These are phyloP conservation scores for Sceliomorpha sp. DNA, from an alignment of 2,888 invertebrate species.

Conservation along the genomic window DNA sequence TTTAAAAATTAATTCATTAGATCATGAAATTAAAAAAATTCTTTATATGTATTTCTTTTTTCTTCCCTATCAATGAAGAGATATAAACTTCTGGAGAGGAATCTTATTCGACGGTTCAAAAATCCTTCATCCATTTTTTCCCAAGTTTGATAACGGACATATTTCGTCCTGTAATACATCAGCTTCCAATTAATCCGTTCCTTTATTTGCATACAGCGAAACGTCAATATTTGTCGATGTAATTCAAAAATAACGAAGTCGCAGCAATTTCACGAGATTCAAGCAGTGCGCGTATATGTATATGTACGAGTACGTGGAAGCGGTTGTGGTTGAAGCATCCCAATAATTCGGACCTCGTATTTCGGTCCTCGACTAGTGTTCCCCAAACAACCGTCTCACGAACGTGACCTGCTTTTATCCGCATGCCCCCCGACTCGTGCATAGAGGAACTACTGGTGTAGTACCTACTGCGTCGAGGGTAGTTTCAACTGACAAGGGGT, in stretches of 20 bases:
- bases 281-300: not conserved
- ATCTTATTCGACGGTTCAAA: too few relatives aligned
- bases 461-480: slow-evolving; percentile 25
- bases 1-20: too few relatives aligned
- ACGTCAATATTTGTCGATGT: not conserved
- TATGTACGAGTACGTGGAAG: slow-evolving; percentile 37
- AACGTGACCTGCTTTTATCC: slow-evolving; percentile 48
- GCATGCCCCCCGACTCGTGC: slow-evolving; percentile 18
- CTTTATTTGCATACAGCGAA: too few relatives aligned
- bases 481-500: slow-evolving; percentile 10
- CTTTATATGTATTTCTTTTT: too few relatives aligned
- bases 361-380: slow-evolving; percentile 55
- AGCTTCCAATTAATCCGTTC: too few relatives aligned
- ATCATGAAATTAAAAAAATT: too few relatives aligned
- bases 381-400: slow-evolving; percentile 35
- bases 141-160: too few relatives aligned
- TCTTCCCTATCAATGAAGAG: too few relatives aligned
- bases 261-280: slow-evolving; percentile 1
- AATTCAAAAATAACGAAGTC: slow-evolving; percentile 4
- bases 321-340: slow-evolving; percentile 53
- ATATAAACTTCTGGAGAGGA: too few relatives aligned
- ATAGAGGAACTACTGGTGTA: slow-evolving; percentile 21
- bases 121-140: too few relatives aligned
- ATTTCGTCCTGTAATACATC: too few relatives aligned
- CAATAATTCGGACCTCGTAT: slow-evolving; percentile 66